Percentiles rank a stretch among this genome's conserved stretches.
phyloP scores from a whole-genome alignment of 2,888 invertebrate species.

The Clostera curtula region DNA sequence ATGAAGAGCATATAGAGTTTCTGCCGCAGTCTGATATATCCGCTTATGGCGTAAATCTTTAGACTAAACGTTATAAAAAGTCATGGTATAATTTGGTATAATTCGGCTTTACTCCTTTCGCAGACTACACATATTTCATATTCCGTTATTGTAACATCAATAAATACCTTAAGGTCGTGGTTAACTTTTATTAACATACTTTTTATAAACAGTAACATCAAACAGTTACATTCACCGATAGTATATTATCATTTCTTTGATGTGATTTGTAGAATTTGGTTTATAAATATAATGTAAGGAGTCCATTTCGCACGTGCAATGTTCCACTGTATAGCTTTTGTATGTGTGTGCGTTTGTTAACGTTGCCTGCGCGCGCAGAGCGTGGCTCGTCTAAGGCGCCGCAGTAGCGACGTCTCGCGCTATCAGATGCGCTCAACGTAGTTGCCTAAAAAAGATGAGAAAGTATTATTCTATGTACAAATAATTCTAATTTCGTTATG shows the following conservation, averaged over 20 bases:
- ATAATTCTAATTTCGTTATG: background rate
- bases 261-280: no score
- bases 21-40: constrained; percentile 5
- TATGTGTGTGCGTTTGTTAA: constrained; percentile 2
- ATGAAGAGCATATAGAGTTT: constrained; percentile 6
- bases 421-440: constrained; percentile 73
- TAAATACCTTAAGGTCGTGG: no score
- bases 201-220: no score
- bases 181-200: no score
- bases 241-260: no score
- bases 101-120: constrained; percentile 25
- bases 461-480: no score
- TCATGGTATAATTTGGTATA: constrained; percentile 51
- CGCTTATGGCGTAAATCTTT: constrained; percentile 23
- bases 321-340: background rate
- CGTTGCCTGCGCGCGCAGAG: constrained; percentile 45
- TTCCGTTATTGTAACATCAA: no score
- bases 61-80: constrained; percentile 58
- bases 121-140: no score
- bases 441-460: constrained; percentile 79
- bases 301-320: background rate
- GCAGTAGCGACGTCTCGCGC: constrained; percentile 60
- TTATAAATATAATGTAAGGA: no score
- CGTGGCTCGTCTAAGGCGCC: constrained; percentile 57
- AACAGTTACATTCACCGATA: background rate